Base-by-base conservation (phyloP, 1,140 invertebrate genomes). In the Chironomus striatipennis region DNA sequence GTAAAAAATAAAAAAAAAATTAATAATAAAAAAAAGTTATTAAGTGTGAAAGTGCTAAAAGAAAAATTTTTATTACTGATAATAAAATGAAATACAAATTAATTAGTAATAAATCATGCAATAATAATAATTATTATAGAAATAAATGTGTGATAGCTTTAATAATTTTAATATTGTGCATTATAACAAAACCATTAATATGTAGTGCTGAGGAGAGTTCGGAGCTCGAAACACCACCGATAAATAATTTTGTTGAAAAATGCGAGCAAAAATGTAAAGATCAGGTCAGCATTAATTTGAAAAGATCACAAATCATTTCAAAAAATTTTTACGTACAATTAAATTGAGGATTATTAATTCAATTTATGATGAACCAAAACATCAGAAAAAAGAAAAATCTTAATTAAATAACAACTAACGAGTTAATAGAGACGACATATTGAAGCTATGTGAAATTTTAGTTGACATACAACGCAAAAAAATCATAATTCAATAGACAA, bases 11-110 rank as follows among this genome's bases (percentile, higher is more conserved):
- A 12, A 15, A 57, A 57, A 15, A 57, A 47, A 57, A 57, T 10
- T 57, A n/a, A 12, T n/a, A 57, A 57, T 34, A 34, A 34, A 34
- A 34, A 34, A 34, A 34, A 34, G 24, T 34, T 34, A 34, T 34
- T 34, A 34, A 34, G 24, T 34, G 24, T 34, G 24, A 34, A 34
- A 34, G 24, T 34, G 24, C 24, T 34, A 34, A 34, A 34, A 34
- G 24, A 34, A 34, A n/a, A 34, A 2, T 34, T 34, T 34, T 34
- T 34, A 34, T 34, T 34, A 57, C n/a, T 57, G 47, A 57, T 57
- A 57, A 57, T 57, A 57, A 57, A 57, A 57, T 57, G 47, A 57
- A 57, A 57, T 57, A 57, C 47, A 57, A 57, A 57, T 57, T 57
- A 57, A 57, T 57, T 57, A n/a, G 47, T 57, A 57, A 57, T n/a